Evolutionary conservation across 2,113 vertebrate genomes (phyloP), one percentile per base, ranked within the genome.

Genomic region (Ceyx cyanopectus): DNA sequence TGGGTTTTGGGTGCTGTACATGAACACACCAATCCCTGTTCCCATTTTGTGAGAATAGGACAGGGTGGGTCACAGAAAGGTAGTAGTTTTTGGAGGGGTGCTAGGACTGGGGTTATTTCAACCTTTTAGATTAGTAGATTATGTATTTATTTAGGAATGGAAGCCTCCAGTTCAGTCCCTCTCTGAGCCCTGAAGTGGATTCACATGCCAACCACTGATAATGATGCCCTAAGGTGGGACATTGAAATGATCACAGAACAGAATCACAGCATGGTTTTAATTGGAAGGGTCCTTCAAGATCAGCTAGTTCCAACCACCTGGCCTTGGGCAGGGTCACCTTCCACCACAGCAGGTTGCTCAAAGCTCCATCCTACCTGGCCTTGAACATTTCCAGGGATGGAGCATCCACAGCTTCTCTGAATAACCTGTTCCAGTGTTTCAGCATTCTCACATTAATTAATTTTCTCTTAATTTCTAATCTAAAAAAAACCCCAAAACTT

Each of bases 1-100:
- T 17, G 14, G 8, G 19, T 12, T 5, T 5, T 27, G 4, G 1
- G 10, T 40, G 37, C 23, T 40, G 1, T 70, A 10, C 2, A 0
- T 13, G 21, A 6, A 5, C 26, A 2, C 20, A 18, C 3, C 17
- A 34, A 7, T n/a, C 30, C 18, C 14, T 9, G 14, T 40, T 61
- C 22, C 3, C 14, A 2, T 14, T 30, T 7, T 22, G 10, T 5
- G 0, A 21, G 21, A 24, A 12, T 7, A 41, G 12, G 9, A 10
- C 0, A 6, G 17, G 40, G 12, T 46, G 63, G 9, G 51, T 68
- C 17, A 21, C 37, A 19, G 26, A 73, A 12, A 16, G 10, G 5
- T 5, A 2, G 3, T 56, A 56, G 53, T 29, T n/a, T 66, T 29
- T 19, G 14, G 12, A 63, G 7, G 3, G 8, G 5, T 32, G n/a